Base-by-base conservation (phyloP, 2,113 vertebrate species). In the Psittacara wagleri region DNA sequence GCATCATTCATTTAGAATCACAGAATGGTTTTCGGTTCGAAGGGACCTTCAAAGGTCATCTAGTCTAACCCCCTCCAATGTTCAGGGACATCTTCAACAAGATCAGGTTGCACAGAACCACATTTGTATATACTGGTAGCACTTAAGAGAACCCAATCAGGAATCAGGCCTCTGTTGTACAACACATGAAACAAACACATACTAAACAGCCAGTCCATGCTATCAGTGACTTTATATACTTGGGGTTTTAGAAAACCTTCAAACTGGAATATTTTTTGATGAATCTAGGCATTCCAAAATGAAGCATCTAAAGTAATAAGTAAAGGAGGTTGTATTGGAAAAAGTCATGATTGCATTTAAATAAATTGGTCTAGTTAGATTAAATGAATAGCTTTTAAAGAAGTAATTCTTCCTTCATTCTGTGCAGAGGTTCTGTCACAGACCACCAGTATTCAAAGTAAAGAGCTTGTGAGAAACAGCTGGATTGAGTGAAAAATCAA, bases 391-490 rank as follows among this genome's bases (percentile, higher is more conserved):
- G 83, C 86, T 94, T 91, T 94, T 94, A 94, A 93, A 97, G 88
- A 41, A 92, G 83, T 92, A 86, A 90, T 93, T 72, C 92, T 80
- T 75, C 41, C 83, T 86, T 76, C 73, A 52, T 94, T 95, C 73
- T 77, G 27, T 44, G 69, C 80, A 88, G 93, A 94, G 62, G 81
- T 84, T 96, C 90, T 5, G 2, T 94, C 91, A n/a, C 87, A 91
- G 96, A 97, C 97, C 97, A 97, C 97, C 96, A 95, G 91, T 79
- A 66, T 54, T 90, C 96, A 96, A 97, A 96, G 92, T 13, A 44
- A 93, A 93, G 81, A 79, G 95, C 74, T 89, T 88, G 95, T 94
- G 86, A 97, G 94, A 97, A 98, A 97, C 97, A 97, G 97, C 95
- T 97, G 97, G 96, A 97, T 95, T 27, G 91, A 95, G 87, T 94